These are phyloP conservation scores for Enteromius mattozi DNA, from an alignment of 2,797 vertebrate species.

Conservation along the genomic window DNA sequence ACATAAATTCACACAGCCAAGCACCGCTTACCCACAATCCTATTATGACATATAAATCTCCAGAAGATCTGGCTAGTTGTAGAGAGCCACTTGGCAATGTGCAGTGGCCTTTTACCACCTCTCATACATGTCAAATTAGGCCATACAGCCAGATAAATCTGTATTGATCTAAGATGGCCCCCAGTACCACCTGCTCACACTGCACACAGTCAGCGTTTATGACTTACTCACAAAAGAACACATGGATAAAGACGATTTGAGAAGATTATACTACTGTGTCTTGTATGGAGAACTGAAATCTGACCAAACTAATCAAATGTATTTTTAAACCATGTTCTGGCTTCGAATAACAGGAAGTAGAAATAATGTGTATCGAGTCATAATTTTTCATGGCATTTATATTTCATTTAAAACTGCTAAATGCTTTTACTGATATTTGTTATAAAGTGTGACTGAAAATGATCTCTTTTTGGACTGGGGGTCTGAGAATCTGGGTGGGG, in stretches of 20 bases:
- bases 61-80: slow-evolving; percentile 51
- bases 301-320: not conserved
- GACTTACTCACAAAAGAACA: slow-evolving; percentile 10
- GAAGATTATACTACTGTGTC: not conserved
- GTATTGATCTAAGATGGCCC: slow-evolving; percentile 45
- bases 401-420: not conserved
- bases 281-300: slow-evolving; percentile 19
- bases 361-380: not conserved
- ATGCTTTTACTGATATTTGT: not conserved
- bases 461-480: not conserved
- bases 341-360: slow-evolving; percentile 9
- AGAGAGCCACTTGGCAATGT: slow-evolving; percentile 44
- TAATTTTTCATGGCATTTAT: not conserved
- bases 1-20: slow-evolving; percentile 53
- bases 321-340: slow-evolving; percentile 7
- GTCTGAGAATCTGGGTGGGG: not conserved
- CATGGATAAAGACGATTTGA: not conserved
- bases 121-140: slow-evolving; percentile 44
- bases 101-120: slow-evolving; percentile 46
- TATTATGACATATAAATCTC: slow-evolving; percentile 58
- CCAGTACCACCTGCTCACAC: slow-evolving; percentile 33
- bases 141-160: slow-evolving; percentile 40
- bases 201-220: slow-evolving; percentile 14
- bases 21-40: slow-evolving; percentile 60
- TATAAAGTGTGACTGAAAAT: not conserved